These are phyloP conservation scores for Balaenoptera acutorostrata DNA, from an alignment of 2,113 vertebrate species.

Conservation along the genomic window DNA sequence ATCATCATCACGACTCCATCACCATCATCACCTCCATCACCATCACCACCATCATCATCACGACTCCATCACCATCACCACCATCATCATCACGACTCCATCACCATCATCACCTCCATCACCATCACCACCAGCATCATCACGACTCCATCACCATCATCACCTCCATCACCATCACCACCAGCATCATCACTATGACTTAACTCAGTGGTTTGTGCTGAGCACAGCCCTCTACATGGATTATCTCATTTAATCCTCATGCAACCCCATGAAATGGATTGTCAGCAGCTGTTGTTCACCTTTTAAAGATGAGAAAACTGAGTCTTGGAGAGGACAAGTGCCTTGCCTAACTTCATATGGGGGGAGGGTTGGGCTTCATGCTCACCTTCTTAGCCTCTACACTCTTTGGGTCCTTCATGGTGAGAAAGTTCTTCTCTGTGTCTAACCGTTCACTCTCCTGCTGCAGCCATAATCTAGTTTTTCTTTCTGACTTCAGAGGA, in stretches of 20 bases:
- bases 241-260: neutral
- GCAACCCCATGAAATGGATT: neutral
- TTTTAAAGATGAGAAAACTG: neutral
- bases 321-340: neutral
- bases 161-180: neutral
- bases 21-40: no score
- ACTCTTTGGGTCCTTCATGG: neutral
- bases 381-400: neutral
- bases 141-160: neutral
- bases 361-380: rapidly evolving
- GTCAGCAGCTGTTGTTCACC: neutral
- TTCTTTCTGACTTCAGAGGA: neutral
- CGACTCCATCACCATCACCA: neutral
- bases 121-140: neutral
- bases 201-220: neutral
- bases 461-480: neutral
- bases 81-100: no score
- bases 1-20: neutral
- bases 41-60: neutral
- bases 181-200: neutral
- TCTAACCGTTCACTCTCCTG: neutral
- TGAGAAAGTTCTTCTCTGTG: neutral
- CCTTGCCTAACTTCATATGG: rapidly evolving
- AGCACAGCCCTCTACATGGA: neutral
- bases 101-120: no score